These are phyloP conservation scores for Dimorphilus gyrociliatus DNA, from an alignment of 2,888 invertebrate genomes.

Conservation along the genomic window DNA sequence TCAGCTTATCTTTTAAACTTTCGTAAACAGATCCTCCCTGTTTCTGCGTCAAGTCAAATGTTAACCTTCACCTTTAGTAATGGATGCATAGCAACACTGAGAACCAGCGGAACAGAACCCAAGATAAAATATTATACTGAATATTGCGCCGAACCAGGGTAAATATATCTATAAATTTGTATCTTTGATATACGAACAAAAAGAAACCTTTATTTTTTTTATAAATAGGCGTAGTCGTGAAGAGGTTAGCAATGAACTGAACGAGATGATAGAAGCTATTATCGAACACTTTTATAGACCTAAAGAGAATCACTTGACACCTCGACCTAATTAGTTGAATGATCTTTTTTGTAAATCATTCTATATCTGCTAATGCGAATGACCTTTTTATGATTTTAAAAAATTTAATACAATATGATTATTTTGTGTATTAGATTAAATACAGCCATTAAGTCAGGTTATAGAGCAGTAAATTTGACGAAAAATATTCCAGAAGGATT, in stretches of 20 bases:
- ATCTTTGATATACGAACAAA: no score
- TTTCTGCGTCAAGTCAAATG: constrained; percentile 55
- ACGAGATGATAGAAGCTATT: constrained; percentile 58
- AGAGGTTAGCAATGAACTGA: constrained; percentile 46
- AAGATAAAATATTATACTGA: constrained; percentile 96
- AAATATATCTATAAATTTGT: no score
- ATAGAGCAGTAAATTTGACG: no score
- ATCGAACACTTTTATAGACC: constrained; percentile 67
- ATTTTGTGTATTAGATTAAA: no score
- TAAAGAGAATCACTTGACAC: constrained; percentile 47
- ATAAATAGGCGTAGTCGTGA: constrained; percentile 52
- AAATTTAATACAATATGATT: no score
- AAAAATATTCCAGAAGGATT: constrained; percentile 1
- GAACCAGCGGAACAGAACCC: constrained; percentile 96
- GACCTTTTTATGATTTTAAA: no score
- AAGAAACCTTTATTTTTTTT: constrained; percentile 31
- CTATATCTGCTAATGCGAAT: no score
- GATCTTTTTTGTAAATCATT: no score
- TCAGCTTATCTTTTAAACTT: no score
- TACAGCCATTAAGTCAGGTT: no score
- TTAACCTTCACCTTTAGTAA: constrained; percentile 77
- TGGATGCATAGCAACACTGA: constrained; percentile 66
- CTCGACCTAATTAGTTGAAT: constrained; percentile 30
- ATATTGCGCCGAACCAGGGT: constrained; percentile 27
- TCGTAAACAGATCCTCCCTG: constrained; percentile 37